These are phyloP conservation scores for Carassius gibelio DNA, from an alignment of 2,113 vertebrate genomes.

Conservation along the genomic window DNA sequence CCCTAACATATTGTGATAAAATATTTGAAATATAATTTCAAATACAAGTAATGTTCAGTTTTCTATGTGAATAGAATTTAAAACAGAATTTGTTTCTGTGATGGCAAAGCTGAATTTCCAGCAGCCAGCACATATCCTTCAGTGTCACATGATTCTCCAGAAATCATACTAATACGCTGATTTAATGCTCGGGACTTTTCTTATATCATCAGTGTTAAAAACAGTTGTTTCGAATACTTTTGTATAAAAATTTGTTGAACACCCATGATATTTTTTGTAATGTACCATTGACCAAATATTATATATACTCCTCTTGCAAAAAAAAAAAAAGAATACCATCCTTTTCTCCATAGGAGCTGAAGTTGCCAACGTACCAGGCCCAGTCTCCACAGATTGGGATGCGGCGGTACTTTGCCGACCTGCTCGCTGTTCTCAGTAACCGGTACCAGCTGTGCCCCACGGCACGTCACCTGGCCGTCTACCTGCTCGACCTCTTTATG, in stretches of 20 bases:
- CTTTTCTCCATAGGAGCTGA: conserved; percentile 79
- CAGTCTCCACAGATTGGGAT: conserved; percentile 88
- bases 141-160: not conserved
- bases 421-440: conserved; percentile 84
- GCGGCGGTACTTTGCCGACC: conserved; percentile 86
- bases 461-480: conserved; percentile 86
- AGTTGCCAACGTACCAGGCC: conserved; percentile 83
- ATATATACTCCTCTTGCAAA: not conserved
- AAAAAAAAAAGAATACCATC: not conserved
- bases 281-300: not conserved
- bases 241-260: not conserved
- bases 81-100: not conserved
- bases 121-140: too few species aligned
- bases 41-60: not conserved
- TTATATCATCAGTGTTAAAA: not conserved
- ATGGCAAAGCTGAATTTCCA: not conserved
- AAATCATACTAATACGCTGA: not conserved
- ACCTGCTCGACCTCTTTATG: conserved; percentile 91
- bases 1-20: not conserved
- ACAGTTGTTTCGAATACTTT: not conserved
- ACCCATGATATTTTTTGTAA: not conserved
- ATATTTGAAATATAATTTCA: not conserved
- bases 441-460: conserved; percentile 84
- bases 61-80: too few species aligned
- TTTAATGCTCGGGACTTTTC: not conserved